Conservation (phyloP, 2,888 invertebrate species). For the Chymomyza procnemis region DNA sequence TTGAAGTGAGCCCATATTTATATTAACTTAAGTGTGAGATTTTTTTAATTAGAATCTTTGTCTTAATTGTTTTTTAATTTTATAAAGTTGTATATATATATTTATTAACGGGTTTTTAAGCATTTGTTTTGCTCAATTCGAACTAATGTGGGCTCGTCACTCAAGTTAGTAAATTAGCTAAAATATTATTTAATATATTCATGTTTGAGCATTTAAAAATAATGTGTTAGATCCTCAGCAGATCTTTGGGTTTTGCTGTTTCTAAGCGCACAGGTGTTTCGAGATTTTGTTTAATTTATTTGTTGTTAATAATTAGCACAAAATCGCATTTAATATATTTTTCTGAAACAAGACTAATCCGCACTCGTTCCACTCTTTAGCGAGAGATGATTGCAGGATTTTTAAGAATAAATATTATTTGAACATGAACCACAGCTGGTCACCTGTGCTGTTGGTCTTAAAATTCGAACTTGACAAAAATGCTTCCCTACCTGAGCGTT, state of each 20-base stretch:
- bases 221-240: neutral
- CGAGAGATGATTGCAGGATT: too few species aligned
- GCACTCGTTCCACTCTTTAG: too few species aligned
- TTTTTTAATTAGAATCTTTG: neutral
- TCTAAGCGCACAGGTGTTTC: too few species aligned
- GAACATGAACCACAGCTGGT: too few species aligned
- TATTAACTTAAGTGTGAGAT: neutral
- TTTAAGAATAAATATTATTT: too few species aligned
- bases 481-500: too few species aligned
- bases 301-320: too few species aligned
- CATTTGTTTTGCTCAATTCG: neutral
- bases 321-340: too few species aligned
- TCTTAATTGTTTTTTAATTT: neutral
- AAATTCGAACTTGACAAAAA: too few species aligned
- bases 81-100: conserved; percentile 14
- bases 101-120: neutral
- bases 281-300: too few species aligned
- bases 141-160: conserved; percentile 11
- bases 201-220: neutral
- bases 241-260: neutral
- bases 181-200: neutral
- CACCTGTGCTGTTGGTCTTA: too few species aligned
- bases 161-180: neutral
- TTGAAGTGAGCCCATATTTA: conserved; percentile 7
- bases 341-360: too few species aligned